Evolutionary conservation across 23 tunicate genomes (phyloP).

Genomic region (Aplidium turbinatum): DNA sequence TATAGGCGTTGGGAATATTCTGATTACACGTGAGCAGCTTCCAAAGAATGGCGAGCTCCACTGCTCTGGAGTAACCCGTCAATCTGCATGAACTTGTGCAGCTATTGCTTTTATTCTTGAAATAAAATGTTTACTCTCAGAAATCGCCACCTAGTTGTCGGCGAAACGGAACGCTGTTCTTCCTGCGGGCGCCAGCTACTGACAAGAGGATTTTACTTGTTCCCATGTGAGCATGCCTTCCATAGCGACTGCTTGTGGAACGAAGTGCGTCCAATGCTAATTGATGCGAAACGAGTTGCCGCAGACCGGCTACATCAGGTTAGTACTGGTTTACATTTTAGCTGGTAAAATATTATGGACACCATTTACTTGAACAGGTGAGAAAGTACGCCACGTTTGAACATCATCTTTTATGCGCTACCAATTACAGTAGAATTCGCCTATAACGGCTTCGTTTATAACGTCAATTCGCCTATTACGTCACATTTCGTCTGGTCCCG

Average conservation of each 20-base stretch:
- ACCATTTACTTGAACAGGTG: too few species aligned
- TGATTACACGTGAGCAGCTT: not conserved
- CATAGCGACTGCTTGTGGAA: conserved; percentile 82
- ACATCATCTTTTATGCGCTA: too few species aligned
- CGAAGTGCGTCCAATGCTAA: conserved; percentile 47
- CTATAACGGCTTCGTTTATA: too few species aligned
- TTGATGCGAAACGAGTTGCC: conserved; percentile 25
- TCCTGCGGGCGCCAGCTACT: conserved; percentile 54
- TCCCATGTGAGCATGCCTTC: conserved; percentile 82
- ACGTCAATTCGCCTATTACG: too few species aligned
- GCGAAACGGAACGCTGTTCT: conserved; percentile 58
- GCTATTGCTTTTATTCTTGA: not conserved
- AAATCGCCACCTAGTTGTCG: conserved; percentile 68
- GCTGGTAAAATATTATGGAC: too few species aligned
- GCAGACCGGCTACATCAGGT: conserved; percentile 70
- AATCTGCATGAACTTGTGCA: not conserved
- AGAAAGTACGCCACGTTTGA: too few species aligned
- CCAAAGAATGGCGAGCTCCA: not conserved
- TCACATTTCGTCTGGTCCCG: too few species aligned
- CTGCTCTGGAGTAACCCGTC: not conserved
- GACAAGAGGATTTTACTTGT: conserved; percentile 69
- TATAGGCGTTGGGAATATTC: not conserved
- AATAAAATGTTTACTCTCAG: conserved; percentile 23
- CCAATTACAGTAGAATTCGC: too few species aligned
- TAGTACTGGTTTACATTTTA: not conserved